These are phyloP conservation scores for Philhelius pedissequus DNA, from an alignment of 2,888 invertebrate genomes.

Conservation along the genomic window DNA sequence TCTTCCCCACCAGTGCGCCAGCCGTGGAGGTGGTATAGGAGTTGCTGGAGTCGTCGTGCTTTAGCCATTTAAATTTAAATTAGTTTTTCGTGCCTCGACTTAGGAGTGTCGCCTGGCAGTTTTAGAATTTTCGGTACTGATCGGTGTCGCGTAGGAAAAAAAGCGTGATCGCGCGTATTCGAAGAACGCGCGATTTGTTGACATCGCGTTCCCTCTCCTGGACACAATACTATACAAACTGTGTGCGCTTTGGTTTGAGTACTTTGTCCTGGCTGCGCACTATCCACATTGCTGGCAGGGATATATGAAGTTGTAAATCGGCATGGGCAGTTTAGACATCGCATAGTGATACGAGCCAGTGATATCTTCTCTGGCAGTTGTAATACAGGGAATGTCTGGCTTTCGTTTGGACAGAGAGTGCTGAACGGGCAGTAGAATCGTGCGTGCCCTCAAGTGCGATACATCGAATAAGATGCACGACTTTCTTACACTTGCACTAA, in stretches of 20 bases:
- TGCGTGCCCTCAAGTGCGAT: conserved; percentile 72
- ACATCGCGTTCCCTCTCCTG: conserved; percentile 31
- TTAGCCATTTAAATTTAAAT: conserved; percentile 75
- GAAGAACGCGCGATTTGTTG: conserved; percentile 66
- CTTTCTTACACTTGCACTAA: conserved; percentile 68
- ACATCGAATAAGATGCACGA: conserved; percentile 70
- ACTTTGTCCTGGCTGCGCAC: conserved; percentile 31
- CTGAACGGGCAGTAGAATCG: conserved; percentile 69
- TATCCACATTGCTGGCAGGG: conserved; percentile 1
- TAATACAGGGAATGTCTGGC: conserved; percentile 18
- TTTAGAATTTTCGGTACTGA: conserved; percentile 62
- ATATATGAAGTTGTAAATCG: conserved; percentile 67
- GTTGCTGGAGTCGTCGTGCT: conserved; percentile 70
- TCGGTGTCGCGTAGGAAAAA: conserved; percentile 34
- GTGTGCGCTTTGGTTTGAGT: conserved; percentile 32
- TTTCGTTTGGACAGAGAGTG: conserved; percentile 4
- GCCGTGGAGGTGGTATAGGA: neutral
- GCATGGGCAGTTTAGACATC: conserved; percentile 20
- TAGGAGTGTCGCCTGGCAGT: conserved; percentile 63
- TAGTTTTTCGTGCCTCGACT: conserved; percentile 75
- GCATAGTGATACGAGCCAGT: conserved; percentile 21
- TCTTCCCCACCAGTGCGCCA: conserved; percentile 5
- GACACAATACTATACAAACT: conserved; percentile 35
- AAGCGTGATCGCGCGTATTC: conserved; percentile 65
- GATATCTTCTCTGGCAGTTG: conserved; percentile 48